phyloP scores from a whole-genome alignment of 2,888 invertebrate species.

The Itoplectis maculator region DNA sequence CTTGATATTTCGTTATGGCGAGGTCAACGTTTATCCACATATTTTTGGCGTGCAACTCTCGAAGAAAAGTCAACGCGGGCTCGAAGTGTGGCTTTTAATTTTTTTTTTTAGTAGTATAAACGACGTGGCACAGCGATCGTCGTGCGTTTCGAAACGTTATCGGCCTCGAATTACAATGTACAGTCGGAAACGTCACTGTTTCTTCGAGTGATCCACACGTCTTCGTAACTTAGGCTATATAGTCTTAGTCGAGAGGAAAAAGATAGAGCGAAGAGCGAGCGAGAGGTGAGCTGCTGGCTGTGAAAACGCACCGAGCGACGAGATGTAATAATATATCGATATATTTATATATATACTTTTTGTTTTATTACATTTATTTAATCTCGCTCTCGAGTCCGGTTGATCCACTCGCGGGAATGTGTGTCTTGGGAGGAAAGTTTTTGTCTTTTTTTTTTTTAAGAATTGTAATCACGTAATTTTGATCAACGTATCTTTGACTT shows the following conservation, averaged over 20 bases:
- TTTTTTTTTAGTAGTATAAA: neutral
- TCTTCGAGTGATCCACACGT: slow-evolving; percentile 67
- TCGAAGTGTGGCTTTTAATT: neutral
- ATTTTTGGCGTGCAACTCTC: slow-evolving; percentile 59
- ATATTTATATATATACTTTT: slow-evolving; percentile 12
- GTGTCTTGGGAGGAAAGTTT: slow-evolving; percentile 32
- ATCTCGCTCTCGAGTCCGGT: slow-evolving; percentile 27
- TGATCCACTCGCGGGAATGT: slow-evolving; percentile 47
- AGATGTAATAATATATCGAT: slow-evolving; percentile 17
- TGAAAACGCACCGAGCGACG: slow-evolving; percentile 63
- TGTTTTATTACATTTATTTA: slow-evolving; percentile 6
- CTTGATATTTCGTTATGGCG: slow-evolving; percentile 73
- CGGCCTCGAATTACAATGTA: slow-evolving; percentile 23
- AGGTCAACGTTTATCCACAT: slow-evolving; percentile 74
- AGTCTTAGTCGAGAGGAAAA: slow-evolving; percentile 60
- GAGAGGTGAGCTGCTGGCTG: slow-evolving; percentile 29
- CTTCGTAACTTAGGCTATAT: slow-evolving; percentile 73
- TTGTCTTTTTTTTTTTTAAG: slow-evolving; percentile 30
- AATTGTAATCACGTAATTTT: slow-evolving; percentile 56
- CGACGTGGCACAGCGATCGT: slow-evolving; percentile 7
- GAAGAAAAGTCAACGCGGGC: slow-evolving; percentile 50
- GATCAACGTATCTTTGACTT: slow-evolving; percentile 54
- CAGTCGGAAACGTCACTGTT: slow-evolving; percentile 55
- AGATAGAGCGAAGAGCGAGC: slow-evolving; percentile 32
- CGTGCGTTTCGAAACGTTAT: slow-evolving; percentile 1